A percentile compares a stretch with the other conserved stretches of the same genome.
phyloP scores from a whole-genome alignment of 2,113 vertebrate genomes.

The Ascaphus truei region DNA sequence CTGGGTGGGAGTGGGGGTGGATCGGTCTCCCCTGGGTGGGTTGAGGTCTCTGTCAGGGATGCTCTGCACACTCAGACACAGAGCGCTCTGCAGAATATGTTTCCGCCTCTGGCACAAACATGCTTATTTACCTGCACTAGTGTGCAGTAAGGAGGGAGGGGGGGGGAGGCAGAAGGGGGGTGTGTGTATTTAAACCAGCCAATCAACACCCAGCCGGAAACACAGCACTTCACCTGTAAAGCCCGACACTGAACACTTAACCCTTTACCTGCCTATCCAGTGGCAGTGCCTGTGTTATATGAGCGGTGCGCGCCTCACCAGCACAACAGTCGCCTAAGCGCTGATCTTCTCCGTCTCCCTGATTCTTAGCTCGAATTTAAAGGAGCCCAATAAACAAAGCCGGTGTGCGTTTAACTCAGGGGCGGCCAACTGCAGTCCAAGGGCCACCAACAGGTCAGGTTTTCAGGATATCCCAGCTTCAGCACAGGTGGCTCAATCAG shows the following conservation, averaged over 20 bases:
- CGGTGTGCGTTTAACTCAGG: no score
- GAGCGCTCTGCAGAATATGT: neutral
- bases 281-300: no score
- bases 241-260: neutral
- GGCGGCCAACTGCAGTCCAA: no score
- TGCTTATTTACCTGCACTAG: constrained; percentile 13
- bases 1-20: no score
- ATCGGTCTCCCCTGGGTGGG: neutral
- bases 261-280: neutral
- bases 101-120: constrained; percentile 16
- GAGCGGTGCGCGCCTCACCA: no score
- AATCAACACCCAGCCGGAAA: neutral
- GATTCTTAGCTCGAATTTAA: no score
- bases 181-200: constrained; percentile 15
- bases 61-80: neutral
- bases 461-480: no score
- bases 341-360: no score
- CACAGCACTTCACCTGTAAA: neutral
- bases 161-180: neutral
- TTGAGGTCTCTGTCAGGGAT: neutral
- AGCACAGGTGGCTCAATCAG: no score
- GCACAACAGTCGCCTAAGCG: no score
- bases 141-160: neutral
- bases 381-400: no score
- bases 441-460: no score